Percentiles rank a stretch among this genome's conserved stretches.
Conservation (phyloP, 2,888 invertebrate species). For the Thereva unica region DNA sequence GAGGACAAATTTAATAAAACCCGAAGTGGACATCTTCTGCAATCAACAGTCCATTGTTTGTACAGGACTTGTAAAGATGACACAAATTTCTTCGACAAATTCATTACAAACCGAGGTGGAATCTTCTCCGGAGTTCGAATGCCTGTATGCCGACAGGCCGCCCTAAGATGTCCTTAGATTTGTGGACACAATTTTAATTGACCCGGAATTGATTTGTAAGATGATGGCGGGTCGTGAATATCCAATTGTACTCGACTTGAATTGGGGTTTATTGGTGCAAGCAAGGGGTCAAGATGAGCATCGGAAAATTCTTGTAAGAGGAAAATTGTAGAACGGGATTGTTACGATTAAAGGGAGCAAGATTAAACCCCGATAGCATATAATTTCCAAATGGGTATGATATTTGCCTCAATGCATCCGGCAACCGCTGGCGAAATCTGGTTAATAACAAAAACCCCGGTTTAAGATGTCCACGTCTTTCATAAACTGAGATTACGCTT, state of each 20-base stretch:
- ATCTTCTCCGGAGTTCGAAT: not conserved
- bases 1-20: slow-evolving; percentile 31
- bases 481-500: too few species aligned
- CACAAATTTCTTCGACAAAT: slow-evolving; percentile 31
- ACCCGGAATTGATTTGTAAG: slow-evolving; percentile 18
- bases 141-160: slow-evolving; percentile 13
- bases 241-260: not conserved
- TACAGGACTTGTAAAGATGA: slow-evolving; percentile 29
- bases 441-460: too few species aligned
- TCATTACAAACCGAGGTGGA: slow-evolving; percentile 17
- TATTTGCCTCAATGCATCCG: too few species aligned
- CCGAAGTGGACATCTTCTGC: slow-evolving; percentile 36
- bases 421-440: too few species aligned
- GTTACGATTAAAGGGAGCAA: too few species aligned
- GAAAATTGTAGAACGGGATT: too few species aligned
- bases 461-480: too few species aligned
- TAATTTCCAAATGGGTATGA: too few species aligned
- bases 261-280: not conserved
- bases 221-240: not conserved
- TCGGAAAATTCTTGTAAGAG: too few species aligned
- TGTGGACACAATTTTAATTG: slow-evolving; percentile 25
- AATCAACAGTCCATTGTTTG: slow-evolving; percentile 38
- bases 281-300: too few species aligned
- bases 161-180: slow-evolving; percentile 1
- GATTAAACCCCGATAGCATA: too few species aligned